These are phyloP conservation scores for Hirtodrosophila duncani DNA, from an alignment of 2,888 invertebrate species.

Conservation along the genomic window DNA sequence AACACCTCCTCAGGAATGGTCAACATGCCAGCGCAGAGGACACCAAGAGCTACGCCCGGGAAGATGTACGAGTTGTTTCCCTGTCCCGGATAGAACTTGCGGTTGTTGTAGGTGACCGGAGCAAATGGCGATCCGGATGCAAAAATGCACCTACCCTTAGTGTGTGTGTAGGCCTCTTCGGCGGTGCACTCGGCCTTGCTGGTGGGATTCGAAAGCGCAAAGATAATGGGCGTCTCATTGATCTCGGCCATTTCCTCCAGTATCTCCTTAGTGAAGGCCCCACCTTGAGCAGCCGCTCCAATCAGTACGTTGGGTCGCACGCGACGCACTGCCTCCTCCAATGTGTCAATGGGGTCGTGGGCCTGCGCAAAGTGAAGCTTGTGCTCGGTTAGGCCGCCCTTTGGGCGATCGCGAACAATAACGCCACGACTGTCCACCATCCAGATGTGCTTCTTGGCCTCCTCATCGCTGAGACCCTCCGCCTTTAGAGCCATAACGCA, in stretches of 20 bases:
- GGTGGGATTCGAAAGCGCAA: conserved; percentile 99
- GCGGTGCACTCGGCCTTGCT: conserved; percentile 99
- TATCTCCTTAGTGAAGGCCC: conserved; percentile 94
- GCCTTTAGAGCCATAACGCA: conserved; percentile 94
- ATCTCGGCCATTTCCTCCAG: conserved; percentile 90
- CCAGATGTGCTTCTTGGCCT: conserved; percentile 91
- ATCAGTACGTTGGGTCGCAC: conserved; percentile 94
- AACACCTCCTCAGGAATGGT: conserved; percentile 95
- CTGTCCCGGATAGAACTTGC: conserved; percentile 93
- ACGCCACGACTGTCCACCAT: conserved; percentile 96
- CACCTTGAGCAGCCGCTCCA: conserved; percentile 94
- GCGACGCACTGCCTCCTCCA: conserved; percentile 88
- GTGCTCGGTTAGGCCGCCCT: conserved; percentile 88
- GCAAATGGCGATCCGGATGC: conserved; percentile 98
- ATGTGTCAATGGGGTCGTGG: conserved; percentile 85
- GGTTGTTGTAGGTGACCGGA: conserved; percentile 88
- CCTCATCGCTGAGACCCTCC: conserved; percentile 87
- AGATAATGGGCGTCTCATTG: conserved; percentile 94
- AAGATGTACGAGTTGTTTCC: conserved; percentile 99
- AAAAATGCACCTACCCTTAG: conserved; percentile 95
- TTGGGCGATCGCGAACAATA: conserved; percentile 91
- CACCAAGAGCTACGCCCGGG: conserved; percentile 96
- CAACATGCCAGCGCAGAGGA: conserved; percentile 91
- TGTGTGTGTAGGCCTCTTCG: conserved; percentile 93
- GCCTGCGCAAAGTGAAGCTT: conserved; percentile 90